Evolutionary conservation across 1,140 invertebrate genomes (phyloP).

Genomic region (Procambarus virginalis): DNA sequence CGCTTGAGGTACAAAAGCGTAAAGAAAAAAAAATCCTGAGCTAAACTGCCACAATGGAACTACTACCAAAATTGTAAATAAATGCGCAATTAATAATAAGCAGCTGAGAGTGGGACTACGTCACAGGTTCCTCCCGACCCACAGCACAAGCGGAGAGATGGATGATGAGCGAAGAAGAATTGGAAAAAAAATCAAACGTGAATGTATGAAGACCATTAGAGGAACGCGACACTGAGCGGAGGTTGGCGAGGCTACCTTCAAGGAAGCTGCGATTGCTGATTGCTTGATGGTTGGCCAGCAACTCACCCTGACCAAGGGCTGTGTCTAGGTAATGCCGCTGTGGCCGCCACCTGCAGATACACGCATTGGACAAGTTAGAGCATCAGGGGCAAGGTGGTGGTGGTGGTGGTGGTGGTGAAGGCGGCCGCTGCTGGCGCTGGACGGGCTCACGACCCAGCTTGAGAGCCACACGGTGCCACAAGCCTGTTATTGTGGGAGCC

Average conservation of each 20-base stretch:
- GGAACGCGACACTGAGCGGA: background rate
- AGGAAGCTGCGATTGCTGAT: constrained; percentile 7
- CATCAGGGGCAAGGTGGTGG: background rate
- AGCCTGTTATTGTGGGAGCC: background rate
- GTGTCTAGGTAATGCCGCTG: background rate
- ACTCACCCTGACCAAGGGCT: background rate
- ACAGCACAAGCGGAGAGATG: no score
- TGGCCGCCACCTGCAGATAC: constrained; percentile 1
- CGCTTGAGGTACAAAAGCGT: no score
- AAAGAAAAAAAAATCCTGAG: no score
- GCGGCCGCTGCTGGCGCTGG: background rate
- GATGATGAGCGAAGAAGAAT: no score
- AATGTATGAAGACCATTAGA: background rate
- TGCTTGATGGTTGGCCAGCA: background rate
- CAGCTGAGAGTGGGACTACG: no score
- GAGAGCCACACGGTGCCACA: background rate
- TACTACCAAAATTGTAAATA: no score
- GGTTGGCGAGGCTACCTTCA: background rate
- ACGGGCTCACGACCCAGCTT: background rate
- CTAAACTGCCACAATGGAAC: no score
- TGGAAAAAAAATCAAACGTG: background rate
- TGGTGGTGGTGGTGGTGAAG: background rate
- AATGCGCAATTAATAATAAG: no score
- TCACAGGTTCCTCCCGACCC: no score
- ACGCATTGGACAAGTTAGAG: constrained; percentile 11